Evolutionary conservation across 2,888 invertebrate species (phyloP).

Genomic region (Cancer borealis): DNA sequence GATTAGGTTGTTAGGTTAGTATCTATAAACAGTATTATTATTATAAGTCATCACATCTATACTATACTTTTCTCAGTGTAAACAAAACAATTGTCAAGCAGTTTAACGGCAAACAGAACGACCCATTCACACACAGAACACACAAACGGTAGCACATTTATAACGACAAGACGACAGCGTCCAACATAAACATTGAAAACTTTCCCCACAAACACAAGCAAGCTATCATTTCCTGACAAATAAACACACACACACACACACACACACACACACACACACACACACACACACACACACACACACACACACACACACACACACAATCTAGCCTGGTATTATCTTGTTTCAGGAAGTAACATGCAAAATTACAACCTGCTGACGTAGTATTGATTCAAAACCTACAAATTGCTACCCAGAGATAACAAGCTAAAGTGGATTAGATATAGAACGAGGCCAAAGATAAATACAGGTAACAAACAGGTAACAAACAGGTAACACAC

Average conservation of each 20-base stretch:
- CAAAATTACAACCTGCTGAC: not conserved
- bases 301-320: constrained; percentile 2
- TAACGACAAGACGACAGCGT: not conserved
- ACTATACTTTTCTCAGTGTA: not conserved
- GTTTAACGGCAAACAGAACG: not conserved
- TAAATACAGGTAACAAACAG: not conserved
- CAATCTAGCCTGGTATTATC: not conserved
- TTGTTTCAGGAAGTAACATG: not conserved
- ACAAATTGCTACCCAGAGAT: not conserved
- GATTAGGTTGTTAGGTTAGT: too few relatives aligned
- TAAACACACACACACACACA: not conserved
- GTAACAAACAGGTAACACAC: not conserved
- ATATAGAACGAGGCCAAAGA: not conserved
- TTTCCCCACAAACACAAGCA: not conserved
- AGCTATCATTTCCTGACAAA: not conserved
- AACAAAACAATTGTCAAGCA: not conserved
- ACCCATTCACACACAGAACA: not conserved
- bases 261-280: constrained; percentile 30
- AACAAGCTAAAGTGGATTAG: not conserved
- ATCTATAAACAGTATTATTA: too few relatives aligned
- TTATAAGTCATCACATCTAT: too few relatives aligned
- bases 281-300: constrained; percentile 40
- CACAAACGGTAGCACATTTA: not conserved
- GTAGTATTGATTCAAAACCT: not conserved
- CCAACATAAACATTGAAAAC: not conserved